Conservation (phyloP, 2,113 vertebrate genomes). For the Lycaon pictus region DNA sequence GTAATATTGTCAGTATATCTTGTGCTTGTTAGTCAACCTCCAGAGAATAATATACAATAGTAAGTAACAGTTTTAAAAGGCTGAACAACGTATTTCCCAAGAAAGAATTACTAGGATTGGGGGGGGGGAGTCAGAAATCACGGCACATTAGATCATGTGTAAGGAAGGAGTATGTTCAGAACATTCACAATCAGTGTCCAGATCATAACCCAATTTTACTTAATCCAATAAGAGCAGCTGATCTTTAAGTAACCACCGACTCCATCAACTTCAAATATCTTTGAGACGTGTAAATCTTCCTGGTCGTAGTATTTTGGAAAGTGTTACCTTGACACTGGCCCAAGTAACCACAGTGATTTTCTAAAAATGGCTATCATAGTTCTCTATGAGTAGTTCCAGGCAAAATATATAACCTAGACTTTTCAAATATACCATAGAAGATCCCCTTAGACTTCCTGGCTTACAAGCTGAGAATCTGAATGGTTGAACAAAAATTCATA, state of each 20-base stretch:
- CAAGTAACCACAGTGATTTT: conserved; percentile 72
- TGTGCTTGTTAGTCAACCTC: not conserved
- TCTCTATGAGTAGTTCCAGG: conserved; percentile 53
- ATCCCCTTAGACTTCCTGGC: not conserved
- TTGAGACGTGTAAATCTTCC: conserved; percentile 66
- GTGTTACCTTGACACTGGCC: conserved; percentile 75
- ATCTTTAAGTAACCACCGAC: conserved; percentile 55
- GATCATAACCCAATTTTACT: not conserved
- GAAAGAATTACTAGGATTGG: not conserved
- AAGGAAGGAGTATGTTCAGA: not conserved
- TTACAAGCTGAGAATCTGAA: not conserved
- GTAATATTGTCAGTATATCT: not conserved
- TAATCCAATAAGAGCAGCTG: conserved; percentile 65
- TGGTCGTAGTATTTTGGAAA: conserved; percentile 76
- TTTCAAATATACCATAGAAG: conserved; percentile 18
- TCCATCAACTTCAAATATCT: conserved; percentile 62
- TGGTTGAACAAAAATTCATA: not conserved
- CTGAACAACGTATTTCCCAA: not conserved
- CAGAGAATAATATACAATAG: not conserved
- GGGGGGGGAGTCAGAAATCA: not conserved
- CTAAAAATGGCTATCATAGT: conserved; percentile 67
- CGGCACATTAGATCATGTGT: not conserved
- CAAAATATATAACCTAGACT: conserved; percentile 43
- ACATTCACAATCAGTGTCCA: not conserved
- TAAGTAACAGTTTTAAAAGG: not conserved